Evolutionary conservation across 2,113 vertebrate species (phyloP).

Genomic region (Heptranchias perlo): DNA sequence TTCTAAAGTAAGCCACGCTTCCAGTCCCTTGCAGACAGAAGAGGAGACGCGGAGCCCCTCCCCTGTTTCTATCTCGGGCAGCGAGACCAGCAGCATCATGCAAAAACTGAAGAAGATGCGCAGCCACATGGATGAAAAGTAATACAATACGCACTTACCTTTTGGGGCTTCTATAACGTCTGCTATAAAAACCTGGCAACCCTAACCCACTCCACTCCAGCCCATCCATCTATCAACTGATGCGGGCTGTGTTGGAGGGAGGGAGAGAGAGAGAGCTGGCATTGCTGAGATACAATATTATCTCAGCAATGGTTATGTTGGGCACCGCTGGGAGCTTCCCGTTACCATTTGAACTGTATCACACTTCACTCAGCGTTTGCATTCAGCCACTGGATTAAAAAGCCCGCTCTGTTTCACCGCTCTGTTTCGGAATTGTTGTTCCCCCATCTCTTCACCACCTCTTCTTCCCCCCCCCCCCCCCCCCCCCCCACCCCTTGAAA

Average conservation of each 20-base stretch:
- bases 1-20: conserved; percentile 52
- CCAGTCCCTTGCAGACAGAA: conserved; percentile 60
- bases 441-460: no score
- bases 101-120: conserved; percentile 97
- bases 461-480: no score
- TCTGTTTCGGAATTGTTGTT: background rate
- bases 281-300: background rate
- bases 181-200: background rate
- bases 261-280: background rate
- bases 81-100: conserved; percentile 98
- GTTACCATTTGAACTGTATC: background rate
- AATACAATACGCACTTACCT: conserved; percentile 50
- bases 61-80: conserved; percentile 81
- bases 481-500: background rate
- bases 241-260: background rate
- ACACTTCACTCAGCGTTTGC: background rate
- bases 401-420: background rate
- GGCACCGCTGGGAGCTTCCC: background rate
- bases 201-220: background rate
- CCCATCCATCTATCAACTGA: background rate
- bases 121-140: conserved; percentile 95
- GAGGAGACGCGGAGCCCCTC: conserved; percentile 79
- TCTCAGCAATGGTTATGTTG: no score
- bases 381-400: background rate
- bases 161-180: background rate